A percentile compares a stretch with the other conserved stretches of the same genome.
These are phyloP conservation scores for Cranoglanis bouderius DNA, from an alignment of 2,113 vertebrate species.

Conservation along the genomic window DNA sequence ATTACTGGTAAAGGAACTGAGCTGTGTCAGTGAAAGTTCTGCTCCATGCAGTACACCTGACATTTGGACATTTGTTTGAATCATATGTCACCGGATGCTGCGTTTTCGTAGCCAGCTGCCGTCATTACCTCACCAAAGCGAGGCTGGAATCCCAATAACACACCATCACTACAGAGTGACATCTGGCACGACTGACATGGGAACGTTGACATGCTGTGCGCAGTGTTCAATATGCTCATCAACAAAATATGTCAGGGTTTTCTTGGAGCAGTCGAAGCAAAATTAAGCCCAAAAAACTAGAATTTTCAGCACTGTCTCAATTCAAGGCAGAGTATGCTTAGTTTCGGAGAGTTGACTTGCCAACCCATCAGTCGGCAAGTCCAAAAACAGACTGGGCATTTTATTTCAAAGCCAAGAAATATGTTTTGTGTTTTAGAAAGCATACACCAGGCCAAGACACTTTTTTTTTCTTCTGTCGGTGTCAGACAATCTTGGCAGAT, in stretches of 20 bases:
- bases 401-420: constrained; percentile 2
- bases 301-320: neutral
- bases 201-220: neutral
- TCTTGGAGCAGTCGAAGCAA: neutral
- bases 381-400: constrained; percentile 18
- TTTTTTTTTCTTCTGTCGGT: neutral
- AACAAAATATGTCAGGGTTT: neutral
- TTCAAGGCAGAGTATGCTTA: neutral
- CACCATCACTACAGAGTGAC: constrained; percentile 49
- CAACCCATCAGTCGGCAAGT: neutral
- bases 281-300: neutral
- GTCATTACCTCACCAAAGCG: constrained; percentile 42
- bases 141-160: constrained; percentile 53
- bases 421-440: neutral
- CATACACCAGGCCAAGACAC: neutral
- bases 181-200: constrained; percentile 2
- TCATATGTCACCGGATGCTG: constrained; percentile 45
- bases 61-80: constrained; percentile 39
- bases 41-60: constrained; percentile 31
- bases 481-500: neutral
- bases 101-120: constrained; percentile 43
- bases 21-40: constrained; percentile 11
- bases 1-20: constrained; percentile 32
- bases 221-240: neutral
- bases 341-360: neutral